Evolutionary conservation across 2,113 vertebrate species (phyloP).

Genomic region (Globicephala melas): DNA sequence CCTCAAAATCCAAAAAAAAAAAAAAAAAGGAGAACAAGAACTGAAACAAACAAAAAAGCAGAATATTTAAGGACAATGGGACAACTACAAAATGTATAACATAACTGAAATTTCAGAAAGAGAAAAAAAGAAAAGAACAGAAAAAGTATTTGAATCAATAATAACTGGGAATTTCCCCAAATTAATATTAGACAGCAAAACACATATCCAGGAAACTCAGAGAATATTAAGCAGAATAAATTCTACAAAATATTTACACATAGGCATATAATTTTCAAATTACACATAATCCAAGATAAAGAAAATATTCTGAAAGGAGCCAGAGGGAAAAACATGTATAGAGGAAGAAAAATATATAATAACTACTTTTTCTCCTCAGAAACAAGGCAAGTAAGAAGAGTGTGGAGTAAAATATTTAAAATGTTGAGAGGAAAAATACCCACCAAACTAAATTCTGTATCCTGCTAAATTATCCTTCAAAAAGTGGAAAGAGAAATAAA

Average conservation of each 20-base stretch:
- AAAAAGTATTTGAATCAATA: no score
- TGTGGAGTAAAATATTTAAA: background rate
- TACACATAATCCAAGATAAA: background rate
- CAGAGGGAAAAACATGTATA: background rate
- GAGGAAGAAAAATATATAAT: background rate
- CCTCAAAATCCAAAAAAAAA: no score
- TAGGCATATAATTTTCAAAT: background rate
- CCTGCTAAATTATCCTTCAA: background rate
- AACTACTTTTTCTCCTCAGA: background rate
- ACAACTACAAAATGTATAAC: no score
- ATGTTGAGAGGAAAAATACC: background rate
- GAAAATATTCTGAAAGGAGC: background rate
- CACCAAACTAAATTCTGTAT: background rate
- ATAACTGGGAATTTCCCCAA: no score
- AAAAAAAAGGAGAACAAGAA: no score
- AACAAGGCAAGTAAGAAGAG: background rate
- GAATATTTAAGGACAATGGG: no score
- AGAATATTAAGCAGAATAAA: background rate
- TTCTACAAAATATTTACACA: background rate
- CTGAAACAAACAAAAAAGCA: no score
- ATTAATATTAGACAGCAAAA: background rate
- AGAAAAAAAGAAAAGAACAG: no score
- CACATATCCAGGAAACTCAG: background rate
- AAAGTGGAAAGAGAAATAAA: background rate
- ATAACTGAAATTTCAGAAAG: no score